phyloP scores from a whole-genome alignment of 1,140 invertebrate genomes.

The Brachionus rotundiformis region DNA sequence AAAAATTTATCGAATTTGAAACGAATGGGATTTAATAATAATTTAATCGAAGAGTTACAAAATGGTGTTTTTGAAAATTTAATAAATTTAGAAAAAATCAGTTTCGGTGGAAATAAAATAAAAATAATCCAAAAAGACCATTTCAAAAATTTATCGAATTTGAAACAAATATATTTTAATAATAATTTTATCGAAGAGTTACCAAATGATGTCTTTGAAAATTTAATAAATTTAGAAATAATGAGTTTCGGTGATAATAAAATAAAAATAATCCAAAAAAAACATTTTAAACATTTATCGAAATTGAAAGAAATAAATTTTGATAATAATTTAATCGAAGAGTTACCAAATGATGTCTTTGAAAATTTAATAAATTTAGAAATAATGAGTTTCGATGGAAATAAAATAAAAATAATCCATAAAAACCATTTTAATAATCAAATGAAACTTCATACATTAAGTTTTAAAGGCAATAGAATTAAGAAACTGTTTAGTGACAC shows the following conservation, averaged over 20 bases:
- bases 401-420: not conserved
- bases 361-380: not conserved
- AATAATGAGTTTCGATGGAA: not conserved
- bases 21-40: not conserved
- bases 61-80: not conserved
- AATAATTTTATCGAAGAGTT: not conserved
- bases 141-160: not conserved
- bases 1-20: not conserved
- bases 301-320: not conserved
- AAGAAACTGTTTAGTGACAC: not conserved
- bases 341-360: not conserved
- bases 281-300: not conserved
- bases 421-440: not conserved
- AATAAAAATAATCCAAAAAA: not conserved
- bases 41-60: not conserved
- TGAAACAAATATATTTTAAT: not conserved
- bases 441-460: not conserved
- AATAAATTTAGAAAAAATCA: not conserved
- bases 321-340: not conserved
- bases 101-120: not conserved
- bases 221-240: not conserved
- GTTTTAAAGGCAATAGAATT: not conserved
- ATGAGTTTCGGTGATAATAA: not conserved
- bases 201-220: not conserved
- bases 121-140: not conserved